Evolutionary conservation across 92 coral and sea anemone genomes (phyloP), one percentile per base, ranked within the genome.

Genomic region (Micromussa lordhowensis): DNA sequence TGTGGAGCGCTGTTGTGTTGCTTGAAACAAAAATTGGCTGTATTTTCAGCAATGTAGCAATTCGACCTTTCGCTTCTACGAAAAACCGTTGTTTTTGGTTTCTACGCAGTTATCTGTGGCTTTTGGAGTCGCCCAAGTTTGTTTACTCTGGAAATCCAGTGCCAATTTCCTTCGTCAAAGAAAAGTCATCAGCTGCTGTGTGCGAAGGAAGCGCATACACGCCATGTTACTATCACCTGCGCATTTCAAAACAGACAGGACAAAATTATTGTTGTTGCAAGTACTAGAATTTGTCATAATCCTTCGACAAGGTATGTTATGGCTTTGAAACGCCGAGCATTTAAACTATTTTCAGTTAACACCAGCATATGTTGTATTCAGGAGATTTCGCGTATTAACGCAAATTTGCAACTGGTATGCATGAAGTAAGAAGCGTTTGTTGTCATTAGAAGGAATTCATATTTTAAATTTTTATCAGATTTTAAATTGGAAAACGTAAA

Each of bases 231-330:
- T 1, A 44, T n/a, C n/a, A 1, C 36, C n/a, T 71, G 68, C 13
- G 6, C 51, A 70, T 2, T 30, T 53, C 29, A 66, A 72, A 70
- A 72, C 21, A 18, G 21, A 34, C 34, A n/a, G n/a, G 34, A 83
- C 35, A 71, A 73, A 72, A 57, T 53, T 83, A 19, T 24, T 26
- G 0, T 32, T 73, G 55, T 29, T 73, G 54, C 21, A 32, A 31
- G 32, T 30, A 1, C 2, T 72, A 54, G 9, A 11, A 54, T 32
- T 83, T 54, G 57, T 71, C n/a, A 35, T 35, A 53, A 31, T 34
- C 48, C 87, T 83, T 30, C 80, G 28, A 53, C 28, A 83, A 72
- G 87, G 87, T 83, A 83, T n/a, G 79, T 72, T 24, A 30, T 51
- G 1, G 32, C 17, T 29, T 44, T 0, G 10, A 16, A 35, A 26